A percentile compares a stretch with the other conserved stretches of the same genome.
These are phyloP conservation scores for Oophaga pumilio DNA, from an alignment of 2,113 vertebrate genomes.

Conservation along the genomic window DNA sequence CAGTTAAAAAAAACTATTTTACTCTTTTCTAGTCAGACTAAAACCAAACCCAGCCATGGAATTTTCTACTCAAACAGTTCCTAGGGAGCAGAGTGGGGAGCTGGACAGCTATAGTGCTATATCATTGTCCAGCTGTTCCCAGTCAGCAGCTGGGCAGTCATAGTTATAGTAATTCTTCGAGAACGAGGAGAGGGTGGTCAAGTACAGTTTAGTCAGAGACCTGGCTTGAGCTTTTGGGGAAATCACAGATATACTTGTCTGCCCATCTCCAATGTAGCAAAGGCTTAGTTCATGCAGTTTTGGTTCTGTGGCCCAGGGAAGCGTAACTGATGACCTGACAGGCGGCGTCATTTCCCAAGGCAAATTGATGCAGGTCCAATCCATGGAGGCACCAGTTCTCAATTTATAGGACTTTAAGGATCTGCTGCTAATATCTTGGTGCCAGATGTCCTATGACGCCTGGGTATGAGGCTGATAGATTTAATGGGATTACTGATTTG, in stretches of 20 bases:
- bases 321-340: no score
- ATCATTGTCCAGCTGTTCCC: conserved; percentile 15
- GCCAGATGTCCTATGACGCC: no score
- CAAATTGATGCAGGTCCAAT: no score
- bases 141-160: conserved; percentile 23
- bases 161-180: not conserved
- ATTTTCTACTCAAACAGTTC: not conserved
- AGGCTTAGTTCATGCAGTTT: no score
- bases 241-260: not conserved
- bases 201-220: not conserved
- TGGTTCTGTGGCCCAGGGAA: no score
- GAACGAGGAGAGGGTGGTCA: not conserved
- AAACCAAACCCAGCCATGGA: conserved; percentile 2
- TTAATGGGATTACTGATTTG: no score
- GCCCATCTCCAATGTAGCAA: no score
- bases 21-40: not conserved
- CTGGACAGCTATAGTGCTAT: not conserved
- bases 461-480: no score
- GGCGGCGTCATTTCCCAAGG: no score
- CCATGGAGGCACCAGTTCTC: no score
- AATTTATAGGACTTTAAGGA: no score
- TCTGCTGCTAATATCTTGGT: no score
- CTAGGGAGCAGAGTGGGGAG: conserved; percentile 10
- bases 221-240: not conserved
- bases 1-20: not conserved